Conservation (phyloP, 2,113 vertebrate species). For the Tamias sibiricus region DNA sequence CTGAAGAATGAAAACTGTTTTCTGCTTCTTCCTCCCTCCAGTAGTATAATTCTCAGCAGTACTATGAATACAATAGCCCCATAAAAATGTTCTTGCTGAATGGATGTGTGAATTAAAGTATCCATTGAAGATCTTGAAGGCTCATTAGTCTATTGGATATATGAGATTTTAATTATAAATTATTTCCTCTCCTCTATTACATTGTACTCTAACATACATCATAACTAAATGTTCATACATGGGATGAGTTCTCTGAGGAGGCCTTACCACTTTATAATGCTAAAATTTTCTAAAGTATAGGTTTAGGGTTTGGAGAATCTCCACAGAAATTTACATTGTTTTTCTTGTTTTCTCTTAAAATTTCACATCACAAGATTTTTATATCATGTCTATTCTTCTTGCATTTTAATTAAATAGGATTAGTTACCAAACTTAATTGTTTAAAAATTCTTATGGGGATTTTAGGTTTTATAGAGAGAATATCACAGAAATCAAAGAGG, state of each 20-base stretch:
- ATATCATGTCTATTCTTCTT: neutral
- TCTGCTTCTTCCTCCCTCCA: neutral
- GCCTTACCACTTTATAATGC: neutral
- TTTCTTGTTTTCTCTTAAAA: neutral
- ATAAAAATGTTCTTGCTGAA: slow-evolving; percentile 62
- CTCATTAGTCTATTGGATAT: slow-evolving; percentile 44
- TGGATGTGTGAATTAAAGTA: slow-evolving; percentile 45
- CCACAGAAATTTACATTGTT: neutral
- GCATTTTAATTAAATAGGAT: neutral
- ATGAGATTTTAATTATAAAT: slow-evolving; percentile 69
- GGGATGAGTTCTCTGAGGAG: neutral
- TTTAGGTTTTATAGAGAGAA: neutral
- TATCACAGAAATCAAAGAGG: neutral
- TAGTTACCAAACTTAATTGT: neutral
- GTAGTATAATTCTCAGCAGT: neutral
- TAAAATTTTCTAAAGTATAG: neutral
- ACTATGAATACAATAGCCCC: neutral
- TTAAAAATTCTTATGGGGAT: neutral
- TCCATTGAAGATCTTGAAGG: slow-evolving; percentile 46
- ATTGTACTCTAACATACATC: neutral
- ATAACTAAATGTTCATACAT: neutral
- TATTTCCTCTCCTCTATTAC: slow-evolving; percentile 17
- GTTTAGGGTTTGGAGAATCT: neutral
- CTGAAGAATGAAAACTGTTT: neutral
- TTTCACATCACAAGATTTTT: neutral